phyloP scores from a whole-genome alignment of 1,140 invertebrate species.

The Trigoniulus corallinus region DNA sequence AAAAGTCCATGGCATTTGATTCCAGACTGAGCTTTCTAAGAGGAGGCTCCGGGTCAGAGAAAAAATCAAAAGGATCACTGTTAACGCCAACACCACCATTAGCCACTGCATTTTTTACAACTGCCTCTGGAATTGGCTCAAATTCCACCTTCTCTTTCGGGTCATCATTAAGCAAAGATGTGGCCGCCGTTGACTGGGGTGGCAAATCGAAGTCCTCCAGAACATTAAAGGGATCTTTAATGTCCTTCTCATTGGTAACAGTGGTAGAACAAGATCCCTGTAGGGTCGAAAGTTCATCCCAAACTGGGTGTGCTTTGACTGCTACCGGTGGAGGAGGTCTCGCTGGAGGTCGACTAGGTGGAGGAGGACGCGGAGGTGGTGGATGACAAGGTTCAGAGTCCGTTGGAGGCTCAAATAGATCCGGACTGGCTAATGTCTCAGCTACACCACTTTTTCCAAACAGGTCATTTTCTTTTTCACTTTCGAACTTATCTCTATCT shows the following conservation, averaged over 20 bases:
- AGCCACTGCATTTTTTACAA: too few species aligned
- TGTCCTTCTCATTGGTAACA: too few species aligned
- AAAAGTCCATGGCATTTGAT: too few species aligned
- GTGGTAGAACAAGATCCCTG: too few species aligned
- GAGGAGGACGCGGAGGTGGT: constrained; percentile 9
- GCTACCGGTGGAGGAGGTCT: constrained; percentile 1
- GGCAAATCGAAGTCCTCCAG: not conserved
- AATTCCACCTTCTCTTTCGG: not conserved
- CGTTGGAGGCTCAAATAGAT: not conserved
- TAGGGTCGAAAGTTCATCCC: too few species aligned
- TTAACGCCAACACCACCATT: too few species aligned
- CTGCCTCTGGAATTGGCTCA: not conserved
- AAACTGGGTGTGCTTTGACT: not conserved
- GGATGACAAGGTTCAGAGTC: constrained; percentile 1
- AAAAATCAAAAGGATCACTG: too few species aligned
- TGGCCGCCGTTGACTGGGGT: constrained; percentile 8
- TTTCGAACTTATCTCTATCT: too few species aligned
- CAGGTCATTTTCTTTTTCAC: not conserved
- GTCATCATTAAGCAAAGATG: constrained; percentile 13
- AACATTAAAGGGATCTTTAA: constrained; percentile 3
- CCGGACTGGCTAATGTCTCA: not conserved
- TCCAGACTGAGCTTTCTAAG: too few species aligned
- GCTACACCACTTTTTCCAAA: not conserved
- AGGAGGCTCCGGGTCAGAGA: too few species aligned
- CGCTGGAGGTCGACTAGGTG: constrained; percentile 1